A percentile compares a stretch with the other conserved stretches of the same genome.
Evolutionary conservation across 1,140 invertebrate species (phyloP).

Genomic region (Drosophila serrata): DNA sequence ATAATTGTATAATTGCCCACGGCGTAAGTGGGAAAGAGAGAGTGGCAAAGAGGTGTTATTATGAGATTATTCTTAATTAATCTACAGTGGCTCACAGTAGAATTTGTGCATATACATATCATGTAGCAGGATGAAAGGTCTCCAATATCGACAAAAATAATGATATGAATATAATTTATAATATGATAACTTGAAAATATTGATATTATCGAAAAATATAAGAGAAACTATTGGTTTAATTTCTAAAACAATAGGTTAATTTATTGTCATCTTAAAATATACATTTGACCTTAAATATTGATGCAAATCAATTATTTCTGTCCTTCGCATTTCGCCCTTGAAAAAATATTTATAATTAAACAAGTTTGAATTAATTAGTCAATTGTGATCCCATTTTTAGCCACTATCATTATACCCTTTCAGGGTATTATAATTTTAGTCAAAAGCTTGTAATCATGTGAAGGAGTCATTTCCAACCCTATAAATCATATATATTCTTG

Average conservation of each 20-base stretch:
- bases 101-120: not conserved
- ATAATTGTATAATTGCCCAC: slow-evolving; percentile 29
- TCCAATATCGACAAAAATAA: not conserved
- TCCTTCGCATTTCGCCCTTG: too few species aligned
- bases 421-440: too few species aligned
- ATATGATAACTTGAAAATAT: not conserved
- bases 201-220: not conserved
- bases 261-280: not conserved
- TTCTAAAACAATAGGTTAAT: not conserved
- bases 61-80: slow-evolving; percentile 7
- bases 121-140: too few species aligned
- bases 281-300: not conserved
- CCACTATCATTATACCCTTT: too few species aligned
- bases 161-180: not conserved
- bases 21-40: slow-evolving; percentile 13
- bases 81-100: not conserved
- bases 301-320: not conserved
- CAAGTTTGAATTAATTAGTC: not conserved
- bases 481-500: too few species aligned
- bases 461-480: too few species aligned
- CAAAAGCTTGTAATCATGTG: too few species aligned
- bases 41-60: not conserved
- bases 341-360: not conserved
- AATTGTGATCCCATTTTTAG: not conserved
- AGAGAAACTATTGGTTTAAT: not conserved